Conservation (phyloP, 2,797 vertebrate species). For the Masticophis lateralis region DNA sequence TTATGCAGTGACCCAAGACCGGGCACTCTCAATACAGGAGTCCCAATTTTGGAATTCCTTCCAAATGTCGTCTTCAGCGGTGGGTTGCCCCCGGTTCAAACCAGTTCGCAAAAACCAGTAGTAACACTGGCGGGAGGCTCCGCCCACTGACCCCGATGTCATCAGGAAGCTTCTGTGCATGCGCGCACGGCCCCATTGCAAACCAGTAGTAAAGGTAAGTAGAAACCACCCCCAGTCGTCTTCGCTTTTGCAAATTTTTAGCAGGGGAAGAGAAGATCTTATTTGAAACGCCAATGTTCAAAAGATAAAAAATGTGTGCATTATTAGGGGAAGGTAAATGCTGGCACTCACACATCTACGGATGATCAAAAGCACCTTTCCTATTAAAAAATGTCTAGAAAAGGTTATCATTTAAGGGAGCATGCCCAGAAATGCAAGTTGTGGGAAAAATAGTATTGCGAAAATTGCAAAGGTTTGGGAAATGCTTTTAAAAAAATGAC, state of each 20-base stretch:
- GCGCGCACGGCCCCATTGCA: no score
- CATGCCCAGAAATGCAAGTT: neutral
- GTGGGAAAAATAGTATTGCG: neutral
- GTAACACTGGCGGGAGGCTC: no score
- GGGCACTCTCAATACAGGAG: neutral
- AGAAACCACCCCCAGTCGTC: no score
- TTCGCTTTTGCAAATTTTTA: neutral
- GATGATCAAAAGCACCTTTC: neutral
- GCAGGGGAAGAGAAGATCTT: neutral
- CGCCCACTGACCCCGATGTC: no score
- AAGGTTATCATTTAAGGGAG: neutral
- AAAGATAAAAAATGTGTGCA: neutral
- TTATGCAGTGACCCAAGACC: neutral
- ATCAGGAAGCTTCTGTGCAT: no score
- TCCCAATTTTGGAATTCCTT: neutral
- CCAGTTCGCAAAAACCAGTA: no score
- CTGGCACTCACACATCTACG: neutral
- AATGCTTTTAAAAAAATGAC: neutral
- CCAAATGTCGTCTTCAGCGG: neutral
- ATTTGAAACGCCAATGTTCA: neutral
- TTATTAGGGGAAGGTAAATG: neutral
- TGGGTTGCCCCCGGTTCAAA: no score
- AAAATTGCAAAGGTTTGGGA: neutral
- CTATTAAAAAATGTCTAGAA: neutral
- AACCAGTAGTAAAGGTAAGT: no score